Percentiles rank a stretch among this genome's conserved stretches.
These are phyloP conservation scores for Goniozus legneri DNA, from an alignment of 1,140 invertebrate species.

Conservation along the genomic window DNA sequence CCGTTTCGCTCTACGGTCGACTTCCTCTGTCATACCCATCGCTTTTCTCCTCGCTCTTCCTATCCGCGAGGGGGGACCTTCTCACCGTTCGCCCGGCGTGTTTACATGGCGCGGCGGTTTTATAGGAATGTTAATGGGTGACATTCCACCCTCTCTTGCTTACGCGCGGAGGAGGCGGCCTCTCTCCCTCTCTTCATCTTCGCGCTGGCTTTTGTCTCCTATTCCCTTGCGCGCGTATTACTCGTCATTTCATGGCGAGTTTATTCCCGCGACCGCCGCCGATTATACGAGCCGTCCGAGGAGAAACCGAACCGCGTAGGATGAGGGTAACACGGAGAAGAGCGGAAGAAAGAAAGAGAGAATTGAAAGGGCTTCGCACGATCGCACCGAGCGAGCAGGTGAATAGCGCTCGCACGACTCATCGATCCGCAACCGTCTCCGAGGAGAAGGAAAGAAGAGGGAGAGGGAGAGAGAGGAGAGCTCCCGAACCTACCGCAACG, in stretches of 20 bases:
- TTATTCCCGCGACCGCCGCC: conserved; percentile 29
- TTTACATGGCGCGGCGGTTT: conserved; percentile 43
- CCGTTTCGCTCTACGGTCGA: conserved; percentile 3
- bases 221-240: background rate
- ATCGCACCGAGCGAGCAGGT: too few species aligned
- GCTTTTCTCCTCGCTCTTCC: conserved; percentile 9
- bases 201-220: background rate
- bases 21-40: conserved; percentile 10
- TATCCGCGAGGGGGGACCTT: too few species aligned
- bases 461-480: too few species aligned
- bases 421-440: too few species aligned
- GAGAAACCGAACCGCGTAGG: too few species aligned
- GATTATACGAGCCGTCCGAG: conserved; percentile 16
- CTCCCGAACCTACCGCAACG: too few species aligned
- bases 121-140: conserved; percentile 45
- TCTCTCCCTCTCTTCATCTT: conserved; percentile 12
- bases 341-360: too few species aligned
- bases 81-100: conserved; percentile 22
- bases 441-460: too few species aligned
- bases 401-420: too few species aligned
- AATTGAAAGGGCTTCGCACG: too few species aligned
- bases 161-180: conserved; percentile 2
- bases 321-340: too few species aligned
- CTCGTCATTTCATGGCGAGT: conserved; percentile 31
- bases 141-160: conserved; percentile 37